phyloP scores from a whole-genome alignment of 2,113 vertebrate species.

The Lynx canadensis region DNA sequence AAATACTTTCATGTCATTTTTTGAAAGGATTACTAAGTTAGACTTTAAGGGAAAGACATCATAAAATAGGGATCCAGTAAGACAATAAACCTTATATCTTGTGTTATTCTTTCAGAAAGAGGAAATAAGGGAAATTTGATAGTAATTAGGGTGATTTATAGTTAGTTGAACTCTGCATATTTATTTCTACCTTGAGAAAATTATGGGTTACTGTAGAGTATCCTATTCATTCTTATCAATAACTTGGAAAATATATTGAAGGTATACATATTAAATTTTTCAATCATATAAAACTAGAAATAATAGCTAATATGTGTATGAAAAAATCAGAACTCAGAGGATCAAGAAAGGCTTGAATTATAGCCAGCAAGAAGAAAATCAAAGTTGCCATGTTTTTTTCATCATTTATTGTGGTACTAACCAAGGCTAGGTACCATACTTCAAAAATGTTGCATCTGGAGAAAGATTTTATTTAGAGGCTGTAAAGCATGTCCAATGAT shows the following conservation, averaged over 20 bases:
- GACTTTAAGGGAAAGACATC: conserved; percentile 25
- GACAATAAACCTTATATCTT: neutral
- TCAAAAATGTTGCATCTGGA: neutral
- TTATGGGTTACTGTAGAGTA: neutral
- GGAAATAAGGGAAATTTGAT: neutral
- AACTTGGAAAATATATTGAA: conserved; percentile 41
- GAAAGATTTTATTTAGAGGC: neutral
- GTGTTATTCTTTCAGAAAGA: neutral
- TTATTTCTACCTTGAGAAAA: neutral
- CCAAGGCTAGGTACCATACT: neutral
- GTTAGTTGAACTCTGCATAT: conserved; percentile 6
- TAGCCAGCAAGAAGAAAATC: neutral
- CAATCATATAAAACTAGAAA: neutral
- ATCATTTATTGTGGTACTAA: neutral
- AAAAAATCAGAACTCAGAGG: conserved; percentile 8
- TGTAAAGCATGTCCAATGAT: neutral
- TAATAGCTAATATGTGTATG: neutral
- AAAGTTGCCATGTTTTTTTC: neutral
- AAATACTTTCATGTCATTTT: conserved; percentile 19
- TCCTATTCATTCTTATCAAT: conserved; percentile 10
- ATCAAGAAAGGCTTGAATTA: conserved; percentile 2
- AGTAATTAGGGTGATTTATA: neutral
- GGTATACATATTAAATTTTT: neutral
- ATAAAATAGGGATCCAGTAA: neutral
- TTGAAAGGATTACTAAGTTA: conserved; percentile 35